Evolutionary conservation across 2,113 vertebrate species (phyloP).

Genomic region (Perca schrenkii): DNA sequence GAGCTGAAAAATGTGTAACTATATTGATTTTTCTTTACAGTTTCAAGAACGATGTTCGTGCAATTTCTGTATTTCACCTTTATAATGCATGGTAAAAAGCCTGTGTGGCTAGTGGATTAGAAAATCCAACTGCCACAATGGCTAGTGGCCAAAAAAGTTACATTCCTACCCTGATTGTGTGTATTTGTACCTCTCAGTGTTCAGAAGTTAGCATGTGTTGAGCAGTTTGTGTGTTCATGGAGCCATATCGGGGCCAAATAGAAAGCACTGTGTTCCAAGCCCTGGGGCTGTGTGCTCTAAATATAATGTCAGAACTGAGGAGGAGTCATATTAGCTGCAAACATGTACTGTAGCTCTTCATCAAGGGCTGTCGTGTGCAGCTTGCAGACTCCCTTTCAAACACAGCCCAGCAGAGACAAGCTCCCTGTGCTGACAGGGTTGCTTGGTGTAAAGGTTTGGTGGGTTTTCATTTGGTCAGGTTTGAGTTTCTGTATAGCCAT

Average conservation of each 20-base stretch:
- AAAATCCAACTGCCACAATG: too few relatives aligned
- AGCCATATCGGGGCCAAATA: background rate
- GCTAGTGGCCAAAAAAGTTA: too few relatives aligned
- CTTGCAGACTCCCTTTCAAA: background rate
- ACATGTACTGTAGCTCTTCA: slow-evolving; percentile 1
- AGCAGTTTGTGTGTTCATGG: background rate
- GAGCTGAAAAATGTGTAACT: too few relatives aligned
- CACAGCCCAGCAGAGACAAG: background rate
- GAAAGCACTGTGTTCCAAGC: background rate
- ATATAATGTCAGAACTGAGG: slow-evolving; percentile 29
- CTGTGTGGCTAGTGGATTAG: too few relatives aligned
- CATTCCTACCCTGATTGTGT: too few relatives aligned
- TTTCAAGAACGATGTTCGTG: too few relatives aligned
- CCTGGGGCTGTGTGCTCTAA: slow-evolving; percentile 2
- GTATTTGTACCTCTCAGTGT: background rate
- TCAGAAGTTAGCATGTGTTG: too few relatives aligned
- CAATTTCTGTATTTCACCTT: too few relatives aligned
- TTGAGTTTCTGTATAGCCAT: too few relatives aligned
- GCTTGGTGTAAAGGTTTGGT: background rate
- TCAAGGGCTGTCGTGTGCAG: background rate
- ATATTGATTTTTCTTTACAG: too few relatives aligned
- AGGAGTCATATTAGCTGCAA: slow-evolving; percentile 7
- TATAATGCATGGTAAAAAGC: too few relatives aligned
- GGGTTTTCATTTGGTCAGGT: background rate
- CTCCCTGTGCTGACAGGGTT: background rate